A percentile compares a stretch with the other conserved stretches of the same genome.
Evolutionary conservation across 2,113 vertebrate genomes (phyloP).

Genomic region (Cavia aperea): DNA sequence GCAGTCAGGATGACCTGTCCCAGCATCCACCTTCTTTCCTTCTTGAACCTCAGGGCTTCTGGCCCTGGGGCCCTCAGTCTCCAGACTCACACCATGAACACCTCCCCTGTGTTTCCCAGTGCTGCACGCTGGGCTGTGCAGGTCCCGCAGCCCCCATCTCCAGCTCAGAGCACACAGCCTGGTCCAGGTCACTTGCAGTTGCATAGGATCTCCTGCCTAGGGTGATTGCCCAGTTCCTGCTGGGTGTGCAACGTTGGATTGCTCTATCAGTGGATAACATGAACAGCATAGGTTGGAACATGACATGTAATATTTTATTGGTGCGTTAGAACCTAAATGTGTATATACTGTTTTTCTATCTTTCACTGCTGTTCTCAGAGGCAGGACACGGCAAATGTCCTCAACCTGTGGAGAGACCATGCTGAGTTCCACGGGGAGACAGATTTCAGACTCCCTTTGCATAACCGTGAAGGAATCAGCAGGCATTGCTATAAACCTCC

Average conservation of each 20-base stretch:
- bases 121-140: too few relatives aligned
- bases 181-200: too few relatives aligned
- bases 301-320: neutral
- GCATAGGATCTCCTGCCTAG: too few relatives aligned
- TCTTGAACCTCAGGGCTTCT: neutral
- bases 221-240: neutral
- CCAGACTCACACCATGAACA: neutral
- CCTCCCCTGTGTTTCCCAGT: neutral
- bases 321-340: neutral
- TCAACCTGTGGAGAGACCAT: neutral
- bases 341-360: neutral
- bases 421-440: neutral
- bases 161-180: too few relatives aligned
- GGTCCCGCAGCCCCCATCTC: neutral
- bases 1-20: neutral
- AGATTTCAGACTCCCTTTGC: neutral
- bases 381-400: neutral
- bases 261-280: neutral
- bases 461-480: neutral
- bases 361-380: neutral
- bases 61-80: neutral
- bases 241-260: neutral
- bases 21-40: neutral
- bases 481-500: neutral
- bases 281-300: neutral